Conservation (phyloP, 2,797 vertebrate genomes). For the Helarctos malayanus region DNA sequence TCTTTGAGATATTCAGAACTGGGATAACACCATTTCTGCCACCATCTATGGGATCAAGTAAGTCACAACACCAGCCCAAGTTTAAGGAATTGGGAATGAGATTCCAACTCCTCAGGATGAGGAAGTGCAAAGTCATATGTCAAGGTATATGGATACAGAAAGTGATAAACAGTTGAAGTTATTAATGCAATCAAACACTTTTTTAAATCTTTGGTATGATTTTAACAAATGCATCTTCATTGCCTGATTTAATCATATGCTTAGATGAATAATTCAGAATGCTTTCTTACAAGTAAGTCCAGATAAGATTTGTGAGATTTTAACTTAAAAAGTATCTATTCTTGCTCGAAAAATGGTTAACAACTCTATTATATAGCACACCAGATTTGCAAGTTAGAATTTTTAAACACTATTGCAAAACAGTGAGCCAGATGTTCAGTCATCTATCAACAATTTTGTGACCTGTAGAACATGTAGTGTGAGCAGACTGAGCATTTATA, state of each 20-base stretch:
- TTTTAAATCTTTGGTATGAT: background rate
- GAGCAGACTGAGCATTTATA: constrained; percentile 43
- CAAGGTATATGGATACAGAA: background rate
- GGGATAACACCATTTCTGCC: background rate
- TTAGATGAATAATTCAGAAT: constrained; percentile 5
- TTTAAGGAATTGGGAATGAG: background rate
- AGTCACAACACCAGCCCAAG: background rate
- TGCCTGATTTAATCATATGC: background rate
- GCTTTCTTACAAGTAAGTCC: background rate
- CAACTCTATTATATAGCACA: constrained; percentile 46
- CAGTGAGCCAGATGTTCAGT: constrained; percentile 73
- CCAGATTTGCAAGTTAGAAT: constrained; percentile 76
- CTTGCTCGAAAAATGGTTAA: constrained; percentile 77
- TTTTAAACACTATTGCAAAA: constrained; percentile 76
- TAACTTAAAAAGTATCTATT: constrained; percentile 44
- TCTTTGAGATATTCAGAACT: background rate
- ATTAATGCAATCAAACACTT: background rate
- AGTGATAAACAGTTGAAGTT: background rate
- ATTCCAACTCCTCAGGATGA: background rate
- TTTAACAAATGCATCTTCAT: background rate
- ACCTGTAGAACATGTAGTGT: background rate
- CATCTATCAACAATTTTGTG: constrained; percentile 39
- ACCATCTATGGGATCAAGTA: background rate
- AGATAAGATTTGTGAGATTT: background rate
- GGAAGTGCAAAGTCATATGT: background rate